Conservation (phyloP, 2,888 invertebrate species). For the Pollenia angustigena region DNA sequence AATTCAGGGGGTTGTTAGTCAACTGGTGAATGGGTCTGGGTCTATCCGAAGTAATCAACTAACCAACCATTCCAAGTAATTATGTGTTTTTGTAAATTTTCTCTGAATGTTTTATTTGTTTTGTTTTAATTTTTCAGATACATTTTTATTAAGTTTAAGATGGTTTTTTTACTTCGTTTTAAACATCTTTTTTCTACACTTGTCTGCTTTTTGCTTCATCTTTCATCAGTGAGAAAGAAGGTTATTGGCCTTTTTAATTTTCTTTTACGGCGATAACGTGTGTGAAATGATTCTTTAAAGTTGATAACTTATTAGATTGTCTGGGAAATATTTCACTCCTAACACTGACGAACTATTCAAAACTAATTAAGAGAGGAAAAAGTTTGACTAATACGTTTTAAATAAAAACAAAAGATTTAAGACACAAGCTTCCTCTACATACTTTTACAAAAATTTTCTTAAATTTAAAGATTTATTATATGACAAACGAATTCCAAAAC, state of each 20-base stretch:
- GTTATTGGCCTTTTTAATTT: conserved; percentile 53
- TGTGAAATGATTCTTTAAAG: conserved; percentile 60
- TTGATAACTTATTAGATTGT: conserved; percentile 23
- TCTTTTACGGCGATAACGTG: conserved; percentile 35
- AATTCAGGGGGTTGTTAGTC: conserved; percentile 47
- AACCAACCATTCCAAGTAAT: conserved; percentile 49
- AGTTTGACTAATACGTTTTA: not conserved
- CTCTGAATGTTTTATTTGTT: not conserved
- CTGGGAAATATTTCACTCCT: conserved; percentile 17
- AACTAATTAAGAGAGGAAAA: not conserved
- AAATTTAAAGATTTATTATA: conserved; percentile 41
- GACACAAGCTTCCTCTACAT: conserved; percentile 8
- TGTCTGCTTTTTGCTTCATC: conserved; percentile 35
- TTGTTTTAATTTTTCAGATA: conserved; percentile 29
- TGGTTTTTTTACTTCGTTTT: conserved; percentile 14
- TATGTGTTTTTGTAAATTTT: conserved; percentile 45
- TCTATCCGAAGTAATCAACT: conserved; percentile 14
- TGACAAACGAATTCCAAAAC: conserved; percentile 32
- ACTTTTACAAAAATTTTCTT: conserved; percentile 2
- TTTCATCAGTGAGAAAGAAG: conserved; percentile 15
- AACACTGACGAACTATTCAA: conserved; percentile 1
- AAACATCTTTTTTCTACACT: conserved; percentile 18
- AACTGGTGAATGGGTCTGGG: conserved; percentile 28
- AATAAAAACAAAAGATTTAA: conserved; percentile 61
- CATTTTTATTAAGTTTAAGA: conserved; percentile 10